Conservation (phyloP, 2,113 vertebrate genomes). For the Tricholaema leucomelas region DNA sequence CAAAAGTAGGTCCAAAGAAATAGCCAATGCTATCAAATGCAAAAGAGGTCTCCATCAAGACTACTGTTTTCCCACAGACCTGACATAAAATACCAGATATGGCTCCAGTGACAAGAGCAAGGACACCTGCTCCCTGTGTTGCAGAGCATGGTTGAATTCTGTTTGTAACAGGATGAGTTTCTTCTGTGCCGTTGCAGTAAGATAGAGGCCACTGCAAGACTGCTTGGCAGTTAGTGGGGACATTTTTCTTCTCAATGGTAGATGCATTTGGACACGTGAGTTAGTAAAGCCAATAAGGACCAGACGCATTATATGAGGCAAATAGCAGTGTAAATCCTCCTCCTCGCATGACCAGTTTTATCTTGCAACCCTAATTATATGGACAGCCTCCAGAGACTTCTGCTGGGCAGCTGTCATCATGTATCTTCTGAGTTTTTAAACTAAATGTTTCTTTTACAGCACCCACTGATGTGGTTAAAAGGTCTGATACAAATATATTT, state of each 20-base stretch:
- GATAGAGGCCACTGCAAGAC: not conserved
- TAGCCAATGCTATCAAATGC: not conserved
- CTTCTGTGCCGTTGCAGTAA: not conserved
- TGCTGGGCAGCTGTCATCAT: not conserved
- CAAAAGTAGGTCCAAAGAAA: not conserved
- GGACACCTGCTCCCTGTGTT: not conserved
- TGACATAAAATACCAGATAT: not conserved
- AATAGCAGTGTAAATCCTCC: constrained; percentile 15
- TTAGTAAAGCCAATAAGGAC: not conserved
- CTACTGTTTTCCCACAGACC: not conserved
- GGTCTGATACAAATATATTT: constrained; percentile 19
- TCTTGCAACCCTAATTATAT: constrained; percentile 34
- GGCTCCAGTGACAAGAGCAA: not conserved
- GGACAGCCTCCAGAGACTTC: constrained; percentile 18
- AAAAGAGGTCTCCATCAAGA: not conserved
- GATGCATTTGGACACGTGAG: not conserved
- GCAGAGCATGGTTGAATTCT: not conserved
- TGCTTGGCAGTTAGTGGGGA: not conserved
- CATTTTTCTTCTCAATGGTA: not conserved
- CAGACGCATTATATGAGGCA: not conserved
- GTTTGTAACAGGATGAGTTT: not conserved
- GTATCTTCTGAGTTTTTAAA: not conserved
- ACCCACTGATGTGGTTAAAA: constrained; percentile 25
- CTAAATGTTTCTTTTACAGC: constrained; percentile 33
- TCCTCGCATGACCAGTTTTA: constrained; percentile 18